Evolutionary conservation across 1,140 invertebrate species (phyloP), one percentile per base, ranked within the genome.

Genomic region (Paralvinella palmiformis): DNA sequence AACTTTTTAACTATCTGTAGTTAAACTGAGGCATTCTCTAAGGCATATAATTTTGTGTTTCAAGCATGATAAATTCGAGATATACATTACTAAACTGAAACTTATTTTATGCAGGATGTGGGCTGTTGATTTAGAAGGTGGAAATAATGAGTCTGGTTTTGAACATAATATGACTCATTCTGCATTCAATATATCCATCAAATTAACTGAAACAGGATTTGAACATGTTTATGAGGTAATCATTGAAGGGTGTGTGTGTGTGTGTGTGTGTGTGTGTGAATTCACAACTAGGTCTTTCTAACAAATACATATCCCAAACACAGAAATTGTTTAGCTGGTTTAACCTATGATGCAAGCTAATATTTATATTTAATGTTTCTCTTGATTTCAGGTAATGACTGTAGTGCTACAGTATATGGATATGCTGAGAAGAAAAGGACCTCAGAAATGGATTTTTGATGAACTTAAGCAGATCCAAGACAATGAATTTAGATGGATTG

Each of bases 401-500:
- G 61, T 67, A 5, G 56, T 79, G 29, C 78, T 78, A 63, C 64
- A 77, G 60, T 80, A 79, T 65, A 64, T 80, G 36, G 27, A 50
- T 5, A 66, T 79, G 68, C 59, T 78, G 63, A 66, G 72, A 37
- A 59, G 57, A 20, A 61, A 48, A 50, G 74, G 72, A 13, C 69
- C 74, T 7, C 69, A 70, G 65, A 56, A 70, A 22, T 63, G 67
- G 60, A 63, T 75, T 7, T 80, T 69, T 68, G 62, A 70, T 24
- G 77, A 80, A 64, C 68, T 74, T 13, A 65, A 76, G 59, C 62
- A 68, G n/a, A 74, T 77, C 15, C 73, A 77, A 62, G 69, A 75
- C 17, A 76, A 70, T 60, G 72, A 73, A 41, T 79, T 77, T 57
- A 70, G 74, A 52, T 80, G 75, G 72, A 71, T 74, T 57, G 76